Evolutionary conservation across 2,797 vertebrate genomes (phyloP), one percentile per base, ranked within the genome.

Genomic region (Kryptolebias ocellatus): DNA sequence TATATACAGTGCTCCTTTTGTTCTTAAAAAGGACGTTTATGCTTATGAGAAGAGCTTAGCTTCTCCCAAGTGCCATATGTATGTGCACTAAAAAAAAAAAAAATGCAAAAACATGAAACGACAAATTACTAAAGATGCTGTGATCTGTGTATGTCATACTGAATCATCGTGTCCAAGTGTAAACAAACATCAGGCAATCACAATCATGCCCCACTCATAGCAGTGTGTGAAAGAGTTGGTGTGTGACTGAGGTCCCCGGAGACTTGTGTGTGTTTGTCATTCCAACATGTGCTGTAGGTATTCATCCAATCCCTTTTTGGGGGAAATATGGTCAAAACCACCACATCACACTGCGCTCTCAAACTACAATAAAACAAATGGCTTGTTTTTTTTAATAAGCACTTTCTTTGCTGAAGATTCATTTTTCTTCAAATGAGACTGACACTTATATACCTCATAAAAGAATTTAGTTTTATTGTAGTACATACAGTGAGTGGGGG

Each of bases 1-100:
- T 90, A 92, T 92, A 92, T 91, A 92, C 90, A 91, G 90, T 90
- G 88, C 88, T 93, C 91, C 90, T 93, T 93, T 93, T 92, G 90
- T 93, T 92, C 88, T 93, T 85, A 86, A 93, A 93, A 94, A 93
- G 91, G 91, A 90, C 85, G 80, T 91, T 90, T 87, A 90, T 91
- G 90, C 87, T 93, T 87, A 90, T 68, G 84, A 92, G 91, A 91
- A 91, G 91, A 90, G 83, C 91, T 89, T 80, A 79, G 87, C 88
- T 91, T 92, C 85, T 93, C 89, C 83, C 70, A 81, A 92, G 92
- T 92, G 92, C 90, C 91, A 90, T 92, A 90, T 74, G 42, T 82
- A 87, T 91, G 89, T 92, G 92, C 92, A 93, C 92, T 93, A 54
- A 67, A 85, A 91, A 86, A 89, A 86, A 89, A 84, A 83, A 84